Conservation (phyloP, 1,140 invertebrate species). For the Carcinoscorpius rotundicauda region DNA sequence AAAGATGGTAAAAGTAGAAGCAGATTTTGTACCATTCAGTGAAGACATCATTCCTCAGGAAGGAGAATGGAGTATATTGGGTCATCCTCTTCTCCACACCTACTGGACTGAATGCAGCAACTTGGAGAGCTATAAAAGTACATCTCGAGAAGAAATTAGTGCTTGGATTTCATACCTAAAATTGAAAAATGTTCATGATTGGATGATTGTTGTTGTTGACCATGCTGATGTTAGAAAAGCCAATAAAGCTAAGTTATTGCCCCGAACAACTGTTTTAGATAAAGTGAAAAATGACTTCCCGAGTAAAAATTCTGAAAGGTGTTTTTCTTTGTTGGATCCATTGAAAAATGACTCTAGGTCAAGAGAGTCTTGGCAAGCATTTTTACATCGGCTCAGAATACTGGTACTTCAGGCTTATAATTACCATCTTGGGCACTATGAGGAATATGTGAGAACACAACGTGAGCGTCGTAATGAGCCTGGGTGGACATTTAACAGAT, state of each 20-base stretch:
- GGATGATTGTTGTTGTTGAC: conserved; percentile 87
- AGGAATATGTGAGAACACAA: conserved; percentile 78
- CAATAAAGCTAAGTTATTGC: conserved; percentile 72
- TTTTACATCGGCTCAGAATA: conserved; percentile 66
- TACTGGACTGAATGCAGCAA: conserved; percentile 91
- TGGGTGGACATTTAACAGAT: conserved; percentile 87
- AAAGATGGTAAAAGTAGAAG: conserved; percentile 54
- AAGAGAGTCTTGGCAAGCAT: conserved; percentile 73
- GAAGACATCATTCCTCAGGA: conserved; percentile 37
- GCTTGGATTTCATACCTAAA: conserved; percentile 67
- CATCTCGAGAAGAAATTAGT: conserved; percentile 73
- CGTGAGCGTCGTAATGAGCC: conserved; percentile 78
- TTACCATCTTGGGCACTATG: conserved; percentile 54
- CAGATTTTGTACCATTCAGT: conserved; percentile 66
- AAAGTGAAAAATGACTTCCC: conserved; percentile 90
- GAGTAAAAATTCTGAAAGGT: conserved; percentile 73
- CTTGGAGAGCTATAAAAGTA: conserved; percentile 76
- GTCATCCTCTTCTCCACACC: conserved; percentile 81
- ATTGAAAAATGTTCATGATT: conserved; percentile 64
- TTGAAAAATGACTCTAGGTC: conserved; percentile 74
- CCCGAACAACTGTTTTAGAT: conserved; percentile 82
- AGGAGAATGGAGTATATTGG: conserved; percentile 45
- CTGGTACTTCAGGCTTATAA: conserved; percentile 79
- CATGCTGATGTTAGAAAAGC: conserved; percentile 74
- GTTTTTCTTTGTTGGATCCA: conserved; percentile 80